phyloP scores from a whole-genome alignment of 2,797 vertebrate genomes.

The Urocyon cinereoargenteus region DNA sequence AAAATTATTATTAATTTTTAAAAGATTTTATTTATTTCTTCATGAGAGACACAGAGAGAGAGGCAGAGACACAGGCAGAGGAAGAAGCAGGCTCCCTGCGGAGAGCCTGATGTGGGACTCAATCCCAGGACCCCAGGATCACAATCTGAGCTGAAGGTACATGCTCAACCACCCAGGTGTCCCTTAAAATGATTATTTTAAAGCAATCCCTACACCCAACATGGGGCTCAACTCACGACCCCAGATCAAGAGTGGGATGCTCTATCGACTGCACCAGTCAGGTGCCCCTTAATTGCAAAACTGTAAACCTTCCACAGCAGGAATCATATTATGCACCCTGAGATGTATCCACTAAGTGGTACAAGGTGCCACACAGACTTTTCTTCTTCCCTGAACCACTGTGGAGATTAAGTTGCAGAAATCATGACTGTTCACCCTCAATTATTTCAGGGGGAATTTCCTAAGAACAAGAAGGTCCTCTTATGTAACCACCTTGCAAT shows the following conservation, averaged over 20 bases:
- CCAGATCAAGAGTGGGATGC: neutral
- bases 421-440: neutral
- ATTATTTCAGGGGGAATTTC: neutral
- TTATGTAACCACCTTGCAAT: neutral
- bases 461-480: conserved; percentile 1
- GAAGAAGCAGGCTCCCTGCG: no score
- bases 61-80: no score
- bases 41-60: no score
- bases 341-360: neutral
- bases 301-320: neutral
- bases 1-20: neutral
- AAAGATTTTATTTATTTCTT: no score
- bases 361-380: neutral
- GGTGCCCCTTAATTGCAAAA: neutral
- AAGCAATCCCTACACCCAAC: neutral
- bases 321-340: neutral
- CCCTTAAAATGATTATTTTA: neutral
- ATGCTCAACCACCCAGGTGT: no score
- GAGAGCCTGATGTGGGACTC: no score
- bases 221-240: neutral
- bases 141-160: no score
- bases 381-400: neutral
- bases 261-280: neutral
- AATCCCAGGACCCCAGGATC: no score
- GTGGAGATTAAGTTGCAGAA: neutral